Evolutionary conservation across 2,113 vertebrate species (phyloP), one percentile per base, ranked within the genome.

Genomic region (Solenodon paradoxus): DNA sequence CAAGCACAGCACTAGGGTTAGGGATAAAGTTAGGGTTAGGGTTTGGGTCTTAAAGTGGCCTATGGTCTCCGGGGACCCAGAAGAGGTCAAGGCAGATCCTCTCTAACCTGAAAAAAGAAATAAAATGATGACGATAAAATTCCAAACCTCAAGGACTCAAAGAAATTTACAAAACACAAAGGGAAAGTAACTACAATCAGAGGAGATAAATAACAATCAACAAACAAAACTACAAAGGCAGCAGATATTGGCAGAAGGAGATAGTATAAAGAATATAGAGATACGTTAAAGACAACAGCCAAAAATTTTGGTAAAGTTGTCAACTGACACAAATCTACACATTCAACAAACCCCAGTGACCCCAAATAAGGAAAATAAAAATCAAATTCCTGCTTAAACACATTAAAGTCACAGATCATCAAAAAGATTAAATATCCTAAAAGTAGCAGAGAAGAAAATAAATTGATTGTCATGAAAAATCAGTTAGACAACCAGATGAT

Each of bases 351-450:
- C 7, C 28, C 55, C 47, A 47, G 77, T 53, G 20, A 74, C 20
- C 24, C 24, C n/a, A 72, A 59, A 55, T 26, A 80, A 38, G 64
- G 51, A 74, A 77, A 72, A 22, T 20, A 40, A 71, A 83, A 87
- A 55, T 35, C 5, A 80, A 57, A 75, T 38, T n/a, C 10, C 47
- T 17, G 82, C n/a, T 59, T n/a, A 38, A 8, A 84, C 22, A 78
- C 12, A 20, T 30, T 55, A 42, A 92, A 92, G 82, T 13, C 42
- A 71, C 2, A 69, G 17, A 17, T 45, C n/a, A 68, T 3, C 35
- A 55, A 47, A 77, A 78, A 81, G 26, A 68, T 22, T 63, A 59
- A 90, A 24, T 53, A 64, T 51, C 40, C 74, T 92, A 35, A 55
- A 61, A 88, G 55, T 72, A 57, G 9, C 26, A 75, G 28, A 68